These are phyloP conservation scores for Ambastaia sidthimunki DNA, from an alignment of 2,797 vertebrate species.

Conservation along the genomic window DNA sequence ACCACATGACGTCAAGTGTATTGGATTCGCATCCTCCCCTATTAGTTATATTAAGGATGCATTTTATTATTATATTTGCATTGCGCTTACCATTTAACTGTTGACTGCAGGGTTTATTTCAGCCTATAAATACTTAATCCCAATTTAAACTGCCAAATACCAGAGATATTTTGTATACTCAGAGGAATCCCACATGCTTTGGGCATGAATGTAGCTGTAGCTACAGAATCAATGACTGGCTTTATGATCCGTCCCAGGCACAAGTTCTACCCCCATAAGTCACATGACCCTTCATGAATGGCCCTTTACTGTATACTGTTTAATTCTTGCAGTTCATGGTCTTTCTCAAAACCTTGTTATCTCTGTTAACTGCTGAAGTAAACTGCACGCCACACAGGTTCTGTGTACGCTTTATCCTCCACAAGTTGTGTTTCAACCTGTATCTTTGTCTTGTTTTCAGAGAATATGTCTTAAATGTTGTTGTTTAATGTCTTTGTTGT, in stretches of 20 bases:
- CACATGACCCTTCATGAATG: slow-evolving; percentile 63
- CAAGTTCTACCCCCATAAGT: slow-evolving; percentile 56
- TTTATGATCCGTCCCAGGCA: slow-evolving; percentile 75
- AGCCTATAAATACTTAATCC: slow-evolving; percentile 44
- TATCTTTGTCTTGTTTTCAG: not conserved
- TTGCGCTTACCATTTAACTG: not conserved
- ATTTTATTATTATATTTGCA: not conserved
- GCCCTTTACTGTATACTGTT: slow-evolving; percentile 42
- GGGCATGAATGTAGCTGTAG: slow-evolving; percentile 45
- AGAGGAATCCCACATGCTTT: slow-evolving; percentile 61
- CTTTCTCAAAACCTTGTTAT: not conserved
- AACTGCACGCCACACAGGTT: not conserved
- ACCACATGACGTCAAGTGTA: not conserved
- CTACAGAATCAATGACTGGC: slow-evolving; percentile 72
- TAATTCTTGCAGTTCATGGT: not conserved
- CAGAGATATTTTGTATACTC: slow-evolving; percentile 73
- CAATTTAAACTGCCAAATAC: slow-evolving; percentile 67
- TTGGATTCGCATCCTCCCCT: not conserved
- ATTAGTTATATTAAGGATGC: not conserved
- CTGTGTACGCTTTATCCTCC: not conserved
- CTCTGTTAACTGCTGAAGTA: not conserved
- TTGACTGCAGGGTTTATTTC: not conserved
- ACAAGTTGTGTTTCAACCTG: not conserved
- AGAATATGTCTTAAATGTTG: too few relatives aligned
- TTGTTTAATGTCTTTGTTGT: too few relatives aligned